Base-by-base conservation (phyloP, 2,888 invertebrate species). In the Drosophila flavopinicola region DNA sequence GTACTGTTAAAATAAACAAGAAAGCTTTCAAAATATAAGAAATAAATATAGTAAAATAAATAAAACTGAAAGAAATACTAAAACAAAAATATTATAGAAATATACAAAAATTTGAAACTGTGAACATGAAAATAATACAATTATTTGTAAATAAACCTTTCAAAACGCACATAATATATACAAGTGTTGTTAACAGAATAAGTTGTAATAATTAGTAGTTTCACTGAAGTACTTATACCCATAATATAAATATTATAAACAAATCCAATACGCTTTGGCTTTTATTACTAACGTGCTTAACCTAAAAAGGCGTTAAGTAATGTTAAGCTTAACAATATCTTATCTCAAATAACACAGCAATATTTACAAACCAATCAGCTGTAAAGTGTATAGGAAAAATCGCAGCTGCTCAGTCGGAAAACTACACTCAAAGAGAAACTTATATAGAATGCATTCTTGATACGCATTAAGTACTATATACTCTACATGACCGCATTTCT, bases 321-420 rank as follows among this genome's bases (percentile, higher is more conserved):
- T 32, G 23, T 7, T 3, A 7, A 24, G 5, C 39, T 39, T 4
- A 13, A 24, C 24, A 11, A 30, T 37, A 54, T n/a, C n/a, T n/a
- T n/a, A n/a, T n/a, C 20, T 27, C 42, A 23, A 53, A 37, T 15
- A 44, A 5, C 2, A 15, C 29, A n/a, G n/a, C n/a, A 78, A 78
- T 78, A 58, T 42, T 61, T 47, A 17, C 30, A 57, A 73, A 32
- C 32, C 74, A 77, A 67, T 85, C 78, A 78, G 52, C 75, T 80
- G 75, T 69, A 65, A 75, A 85, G 52, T 64, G 54, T 30, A 56
- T 44, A 44, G 37, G 38, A 66, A 49, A 47, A 56, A 37, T 30
- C 54, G 39, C n/a, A 57, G 9, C 11, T 15, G 58, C n/a, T 75
- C 75, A 52, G 45, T 65, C 58, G 74, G 73, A 76, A 75, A 76